Evolutionary conservation across 2,113 vertebrate species (phyloP).

Genomic region (Potamarius usumacintae): DNA sequence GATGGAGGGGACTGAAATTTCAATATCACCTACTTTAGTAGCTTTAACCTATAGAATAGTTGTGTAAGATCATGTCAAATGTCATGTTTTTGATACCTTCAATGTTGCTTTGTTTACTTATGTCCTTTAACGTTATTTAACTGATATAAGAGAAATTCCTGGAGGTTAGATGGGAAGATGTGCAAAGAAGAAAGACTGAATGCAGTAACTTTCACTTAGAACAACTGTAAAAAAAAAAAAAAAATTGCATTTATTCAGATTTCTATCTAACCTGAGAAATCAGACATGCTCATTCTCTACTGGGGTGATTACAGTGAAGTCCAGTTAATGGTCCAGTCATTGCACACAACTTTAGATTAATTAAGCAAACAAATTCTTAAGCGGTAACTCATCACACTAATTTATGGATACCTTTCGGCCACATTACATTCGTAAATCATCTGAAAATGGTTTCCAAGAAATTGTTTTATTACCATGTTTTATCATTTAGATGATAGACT

Average conservation of each 20-base stretch:
- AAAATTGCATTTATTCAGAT: background rate
- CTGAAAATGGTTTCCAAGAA: background rate
- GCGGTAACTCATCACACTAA: background rate
- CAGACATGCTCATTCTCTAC: background rate
- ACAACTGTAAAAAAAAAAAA: background rate
- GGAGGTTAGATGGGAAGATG: background rate
- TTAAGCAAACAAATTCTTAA: background rate
- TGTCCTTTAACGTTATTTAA: background rate
- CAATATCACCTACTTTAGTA: background rate
- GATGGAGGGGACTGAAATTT: background rate
- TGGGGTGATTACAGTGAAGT: background rate
- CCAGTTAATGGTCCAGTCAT: background rate
- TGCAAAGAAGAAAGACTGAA: background rate
- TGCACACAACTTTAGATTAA: conserved; percentile 1
- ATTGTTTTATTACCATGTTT: background rate
- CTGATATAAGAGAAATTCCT: background rate
- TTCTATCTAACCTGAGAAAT: background rate
- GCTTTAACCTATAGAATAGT: background rate
- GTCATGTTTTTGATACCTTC: background rate
- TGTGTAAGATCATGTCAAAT: background rate
- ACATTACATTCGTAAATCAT: conserved; percentile 5
- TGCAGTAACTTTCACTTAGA: background rate
- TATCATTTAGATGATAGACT: conserved; percentile 29
- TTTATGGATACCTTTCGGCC: conserved; percentile 19
- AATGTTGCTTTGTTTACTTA: background rate